Evolutionary conservation across 2,797 vertebrate genomes (phyloP).

Genomic region (Neoniphon sammara): DNA sequence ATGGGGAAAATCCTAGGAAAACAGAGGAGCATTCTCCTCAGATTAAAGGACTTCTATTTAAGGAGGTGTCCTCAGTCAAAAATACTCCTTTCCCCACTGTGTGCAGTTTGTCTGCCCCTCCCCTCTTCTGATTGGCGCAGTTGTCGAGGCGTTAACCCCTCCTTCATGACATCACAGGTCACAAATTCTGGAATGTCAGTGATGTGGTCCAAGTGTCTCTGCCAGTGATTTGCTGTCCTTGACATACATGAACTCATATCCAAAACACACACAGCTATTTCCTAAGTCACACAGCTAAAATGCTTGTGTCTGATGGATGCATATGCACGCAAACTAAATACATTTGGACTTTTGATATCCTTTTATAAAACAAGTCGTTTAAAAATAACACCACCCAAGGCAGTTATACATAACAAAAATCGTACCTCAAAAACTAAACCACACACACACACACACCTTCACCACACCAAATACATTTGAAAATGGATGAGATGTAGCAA

Average conservation of each 20-base stretch:
- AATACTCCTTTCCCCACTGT: slow-evolving; percentile 14
- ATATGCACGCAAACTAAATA: background rate
- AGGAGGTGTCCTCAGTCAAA: slow-evolving; percentile 28
- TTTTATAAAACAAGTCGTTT: too few relatives aligned
- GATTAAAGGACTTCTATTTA: slow-evolving; percentile 39
- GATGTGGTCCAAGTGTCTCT: slow-evolving; percentile 30
- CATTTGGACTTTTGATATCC: background rate
- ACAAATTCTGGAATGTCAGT: slow-evolving; percentile 29
- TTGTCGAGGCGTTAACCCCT: slow-evolving; percentile 6
- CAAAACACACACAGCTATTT: background rate
- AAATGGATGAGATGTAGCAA: slow-evolving; percentile 9
- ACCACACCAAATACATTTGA: background rate
- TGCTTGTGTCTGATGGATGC: background rate
- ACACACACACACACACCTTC: too few relatives aligned
- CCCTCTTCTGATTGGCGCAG: slow-evolving; percentile 29
- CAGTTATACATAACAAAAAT: too few relatives aligned
- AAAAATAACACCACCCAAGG: too few relatives aligned
- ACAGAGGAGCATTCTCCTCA: slow-evolving; percentile 35
- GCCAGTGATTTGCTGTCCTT: slow-evolving; percentile 23
- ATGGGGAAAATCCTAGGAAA: slow-evolving; percentile 4
- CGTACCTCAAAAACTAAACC: too few relatives aligned
- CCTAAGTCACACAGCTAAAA: background rate
- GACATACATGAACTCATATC: slow-evolving; percentile 34
- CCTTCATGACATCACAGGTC: slow-evolving; percentile 31
- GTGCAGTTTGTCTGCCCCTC: slow-evolving; percentile 4